Base-by-base conservation (phyloP, 1,140 invertebrate species). In the Drosophila kanapiae region DNA sequence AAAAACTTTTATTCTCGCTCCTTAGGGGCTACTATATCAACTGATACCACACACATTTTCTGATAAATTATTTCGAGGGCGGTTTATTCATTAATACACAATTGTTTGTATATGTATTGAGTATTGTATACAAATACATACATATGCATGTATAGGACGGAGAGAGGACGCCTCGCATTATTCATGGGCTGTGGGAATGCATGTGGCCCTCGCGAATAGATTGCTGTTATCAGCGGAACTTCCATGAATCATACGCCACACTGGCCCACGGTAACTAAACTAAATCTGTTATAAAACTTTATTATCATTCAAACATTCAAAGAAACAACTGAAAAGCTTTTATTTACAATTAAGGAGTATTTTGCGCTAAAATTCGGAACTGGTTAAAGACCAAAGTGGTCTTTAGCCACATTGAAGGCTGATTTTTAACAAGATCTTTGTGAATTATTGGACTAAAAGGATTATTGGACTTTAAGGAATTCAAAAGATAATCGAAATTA, bases 51-150 rank as follows among this genome's bases (percentile, higher is more conserved):
- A 40, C 43, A 74, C 23, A 59, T 33, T 59, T 72, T 29, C 33
- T 60, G 70, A 60, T 60, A 60, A 51, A 72, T 13, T 60, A 31
- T 74, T 72, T 72, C 45, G 70, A 72, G 68, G 68, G 70, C 68
- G 68, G 54, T 29, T 48, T 45, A 31, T 54, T 65, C 29, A 57
- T 27, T 48, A 29, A 59, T 51, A 48, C 53, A 67, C 14, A 57
- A 57, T 58, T 16, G 27, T 49, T 58, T 42, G 16, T 64, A 40
- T 64, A 43, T 61, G 16, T 14, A 13, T 6, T 6, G 9, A 38
- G 23, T 47, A 59, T 61, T 38, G 33, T 13, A 65, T 13, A 45
- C 8, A 54, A 23, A 33, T 23, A 33, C 49, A 14, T 67, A n/a
- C 35, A 42, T 37, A 29, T 18, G 23, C 16, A 16, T 16, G 37